phyloP scores from a whole-genome alignment of 1,140 invertebrate genomes.

The Homalodisca vitripennis region DNA sequence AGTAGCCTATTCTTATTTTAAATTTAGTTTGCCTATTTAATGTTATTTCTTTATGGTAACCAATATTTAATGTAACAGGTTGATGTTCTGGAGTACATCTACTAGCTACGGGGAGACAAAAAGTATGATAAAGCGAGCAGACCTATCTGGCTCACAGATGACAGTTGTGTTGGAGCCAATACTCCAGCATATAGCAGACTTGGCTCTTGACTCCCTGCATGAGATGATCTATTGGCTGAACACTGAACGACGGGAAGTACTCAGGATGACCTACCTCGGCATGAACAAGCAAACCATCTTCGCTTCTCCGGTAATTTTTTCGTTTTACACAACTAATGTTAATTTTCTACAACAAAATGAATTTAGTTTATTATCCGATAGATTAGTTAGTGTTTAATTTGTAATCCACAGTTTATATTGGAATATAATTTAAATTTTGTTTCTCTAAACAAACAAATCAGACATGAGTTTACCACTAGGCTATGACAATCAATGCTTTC shows the following conservation, averaged over 20 bases:
- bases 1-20: too few relatives aligned
- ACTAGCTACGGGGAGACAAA: slow-evolving; percentile 1
- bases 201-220: slow-evolving; percentile 42
- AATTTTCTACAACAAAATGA: too few relatives aligned
- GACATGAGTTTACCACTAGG: too few relatives aligned
- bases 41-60: too few relatives aligned
- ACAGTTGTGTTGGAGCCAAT: slow-evolving; percentile 28
- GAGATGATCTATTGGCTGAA: slow-evolving; percentile 42
- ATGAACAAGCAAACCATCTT: slow-evolving; percentile 32
- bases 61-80: too few relatives aligned
- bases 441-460: too few relatives aligned
- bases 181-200: slow-evolving; percentile 33
- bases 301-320: slow-evolving; percentile 20
- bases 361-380: too few relatives aligned
- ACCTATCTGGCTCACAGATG: slow-evolving; percentile 35
- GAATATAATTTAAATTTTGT: too few relatives aligned
- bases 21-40: too few relatives aligned
- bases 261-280: slow-evolving; percentile 41
- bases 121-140: slow-evolving; percentile 35
- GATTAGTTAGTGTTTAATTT: not conserved
- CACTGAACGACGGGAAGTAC: slow-evolving; percentile 34
- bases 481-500: too few relatives aligned
- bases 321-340: not conserved
- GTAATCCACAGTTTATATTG: slow-evolving; percentile 17
- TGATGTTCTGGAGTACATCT: slow-evolving; percentile 38